These are phyloP conservation scores for Drosophila mercatorum DNA, from an alignment of 2,888 invertebrate genomes.

Conservation along the genomic window DNA sequence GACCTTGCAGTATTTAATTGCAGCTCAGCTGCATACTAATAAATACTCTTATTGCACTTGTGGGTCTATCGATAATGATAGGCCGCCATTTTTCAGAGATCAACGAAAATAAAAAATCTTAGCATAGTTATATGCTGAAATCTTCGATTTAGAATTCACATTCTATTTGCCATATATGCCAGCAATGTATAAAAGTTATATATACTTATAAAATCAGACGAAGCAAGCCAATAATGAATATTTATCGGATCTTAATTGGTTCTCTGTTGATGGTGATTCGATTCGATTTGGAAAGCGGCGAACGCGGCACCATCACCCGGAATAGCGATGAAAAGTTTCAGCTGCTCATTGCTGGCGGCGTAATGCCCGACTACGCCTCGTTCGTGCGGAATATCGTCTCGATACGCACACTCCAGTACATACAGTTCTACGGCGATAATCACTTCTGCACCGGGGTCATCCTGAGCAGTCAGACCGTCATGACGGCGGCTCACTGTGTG, in stretches of 20 bases:
- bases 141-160: not conserved
- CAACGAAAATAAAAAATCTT: not conserved
- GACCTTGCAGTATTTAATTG: no score
- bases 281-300: slow-evolving; percentile 1
- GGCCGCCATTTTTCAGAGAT: not conserved
- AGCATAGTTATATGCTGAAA: not conserved
- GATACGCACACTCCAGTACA: slow-evolving; percentile 44
- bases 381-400: slow-evolving; percentile 49
- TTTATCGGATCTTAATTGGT: not conserved
- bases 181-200: slow-evolving; percentile 19
- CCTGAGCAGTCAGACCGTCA: slow-evolving; percentile 47
- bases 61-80: no score
- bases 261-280: slow-evolving; percentile 3
- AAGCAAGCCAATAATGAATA: slow-evolving; percentile 28
- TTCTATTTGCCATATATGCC: not conserved
- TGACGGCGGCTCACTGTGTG: slow-evolving; percentile 66
- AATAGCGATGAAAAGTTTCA: slow-evolving; percentile 53
- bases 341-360: slow-evolving; percentile 59
- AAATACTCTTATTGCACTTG: no score
- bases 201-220: not conserved
- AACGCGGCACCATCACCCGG: slow-evolving; percentile 32
- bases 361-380: slow-evolving; percentile 14
- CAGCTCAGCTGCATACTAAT: not conserved
- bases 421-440: slow-evolving; percentile 52
- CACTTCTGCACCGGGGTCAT: slow-evolving; percentile 64